Evolutionary conservation across 2,888 invertebrate genomes (phyloP), one percentile per base, ranked within the genome.

Genomic region (Amphimallon solstitiale): DNA sequence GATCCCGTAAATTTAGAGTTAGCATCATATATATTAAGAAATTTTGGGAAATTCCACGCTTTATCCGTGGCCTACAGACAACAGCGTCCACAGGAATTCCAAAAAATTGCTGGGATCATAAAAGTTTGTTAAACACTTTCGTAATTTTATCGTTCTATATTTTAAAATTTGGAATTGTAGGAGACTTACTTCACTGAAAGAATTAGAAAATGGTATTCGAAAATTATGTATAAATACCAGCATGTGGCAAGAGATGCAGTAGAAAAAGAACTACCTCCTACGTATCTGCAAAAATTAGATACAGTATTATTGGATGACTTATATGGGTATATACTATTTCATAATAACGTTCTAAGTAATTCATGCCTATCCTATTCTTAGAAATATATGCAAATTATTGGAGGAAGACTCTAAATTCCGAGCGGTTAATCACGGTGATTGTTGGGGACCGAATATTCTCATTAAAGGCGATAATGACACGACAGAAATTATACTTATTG

Each of bases 381-480:
- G 56, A 9, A 35, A 40, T n/a, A 9, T 59, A 23, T 59, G 19
- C 14, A 48, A 59, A 43, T 43, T 43, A 37, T 64, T 46, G n/a
- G n/a, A n/a, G 21, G 19, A 43, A n/a, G 23, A 66, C 67, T 49
- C 72, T 71, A 2, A 76, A 17, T 78, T 80, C 35, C 79, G 86
- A 0, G 88, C 88, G 0, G 85, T 90, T 19, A 86, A 85, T 0
- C 90, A 90, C 59, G 90, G 90, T 0, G 91, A 91, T 75, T 86
- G 86, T 51, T 91, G 91, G 91, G 86, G 87, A 0, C 89, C 88
- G 10, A 91, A 91, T 76, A 90, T 90, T 71, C 76, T 91, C 0
- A 86, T 85, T n/a, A 84, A 84, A 21, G 81, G 81, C 46, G 21
- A 37, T 0, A 71, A 78, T 59, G 68, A 84, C 0, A 85, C 86